Evolutionary conservation across 2,888 invertebrate species (phyloP), one percentile per base, ranked within the genome.

Genomic region (Nymphalis urticae): DNA sequence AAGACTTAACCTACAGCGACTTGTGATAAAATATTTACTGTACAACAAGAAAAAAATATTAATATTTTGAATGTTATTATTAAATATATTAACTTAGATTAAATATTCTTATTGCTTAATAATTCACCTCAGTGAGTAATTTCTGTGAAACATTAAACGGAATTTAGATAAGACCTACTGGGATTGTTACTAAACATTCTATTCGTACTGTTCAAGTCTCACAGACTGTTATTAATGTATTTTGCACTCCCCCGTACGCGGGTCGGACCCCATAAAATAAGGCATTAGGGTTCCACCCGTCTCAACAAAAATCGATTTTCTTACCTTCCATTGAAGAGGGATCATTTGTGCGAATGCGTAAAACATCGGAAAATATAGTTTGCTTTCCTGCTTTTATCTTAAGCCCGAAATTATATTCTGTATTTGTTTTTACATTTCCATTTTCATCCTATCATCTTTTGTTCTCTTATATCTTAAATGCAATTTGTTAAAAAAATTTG

Each of bases 151-250:
- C 42, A 42, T 58, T 58, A n/a, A 36, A 19, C 48, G 27, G 13
- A 61, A 27, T 66, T 56, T 56, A 48, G 48, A 62, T 21, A 63
- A 51, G 21, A 53, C 17, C 32, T 8, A 42, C 48, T 58, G 54
- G 32, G 48, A 53, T 48, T 62, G 54, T 62, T 62, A 48, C 62
- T 58, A 62, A 65, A 62, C 48, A 50, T 50, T 65, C 32, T 56
- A 56, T 62, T 65, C 56, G 64, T 69, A 61, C 72, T 64, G 70
- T 74, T 68, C 64, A 51, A 72, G 62, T 64, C 65, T 62, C 64
- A 62, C 62, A 71, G 71, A 71, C 69, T 80, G 78, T 88, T 89
- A 89, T 89, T 88, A 85, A 88, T 87, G 84, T 86, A 84, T 82
- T 83, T 80, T 78, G 74, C 50, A 50, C 74, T 79, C 78, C 80